Base-by-base conservation (phyloP, 2,888 invertebrate species). In the Pseudanteris insignis region DNA sequence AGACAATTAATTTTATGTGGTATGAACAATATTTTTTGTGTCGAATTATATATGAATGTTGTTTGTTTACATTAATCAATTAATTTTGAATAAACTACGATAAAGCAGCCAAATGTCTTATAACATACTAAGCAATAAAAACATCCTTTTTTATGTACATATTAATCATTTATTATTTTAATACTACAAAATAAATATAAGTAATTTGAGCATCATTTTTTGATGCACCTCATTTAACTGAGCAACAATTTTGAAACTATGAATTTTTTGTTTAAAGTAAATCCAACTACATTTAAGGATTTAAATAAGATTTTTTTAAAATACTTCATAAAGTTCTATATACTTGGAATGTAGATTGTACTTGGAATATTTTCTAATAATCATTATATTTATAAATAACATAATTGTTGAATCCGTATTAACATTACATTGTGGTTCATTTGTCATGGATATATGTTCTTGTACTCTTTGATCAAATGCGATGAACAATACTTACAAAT, bases 281-380 rank as follows among this genome's bases (percentile, higher is more conserved):
- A n/a, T n/a, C n/a, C n/a, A n/a, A n/a, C n/a, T 43, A 30, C 36
- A 44, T 21, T 34, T 29, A 21, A 28, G 29, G 25, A 44, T 50
- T 60, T 37, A 14, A 48, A 62, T 47, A 37, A 37, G 50, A 63
- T 58, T 60, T 50, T 64, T 61, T 60, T 57, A 68, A 67, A n/a
- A n/a, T n/a, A n/a, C n/a, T n/a, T n/a, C n/a, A n/a, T n/a, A n/a
- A n/a, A n/a, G n/a, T n/a, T n/a, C n/a, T n/a, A n/a, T n/a, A n/a
- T n/a, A n/a, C n/a, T n/a, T n/a, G n/a, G n/a, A n/a, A n/a, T n/a
- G n/a, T n/a, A n/a, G n/a, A n/a, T n/a, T n/a, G n/a, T n/a, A n/a
- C n/a, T n/a, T n/a, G n/a, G n/a, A n/a, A n/a, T n/a, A n/a, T n/a
- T 58, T 58, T 72, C 68, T 70, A 69, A 67, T 72, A 67, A 72